Evolutionary conservation across 1,140 invertebrate genomes (phyloP), one percentile per base, ranked within the genome.

Genomic region (Lysiphlebus fabarum): DNA sequence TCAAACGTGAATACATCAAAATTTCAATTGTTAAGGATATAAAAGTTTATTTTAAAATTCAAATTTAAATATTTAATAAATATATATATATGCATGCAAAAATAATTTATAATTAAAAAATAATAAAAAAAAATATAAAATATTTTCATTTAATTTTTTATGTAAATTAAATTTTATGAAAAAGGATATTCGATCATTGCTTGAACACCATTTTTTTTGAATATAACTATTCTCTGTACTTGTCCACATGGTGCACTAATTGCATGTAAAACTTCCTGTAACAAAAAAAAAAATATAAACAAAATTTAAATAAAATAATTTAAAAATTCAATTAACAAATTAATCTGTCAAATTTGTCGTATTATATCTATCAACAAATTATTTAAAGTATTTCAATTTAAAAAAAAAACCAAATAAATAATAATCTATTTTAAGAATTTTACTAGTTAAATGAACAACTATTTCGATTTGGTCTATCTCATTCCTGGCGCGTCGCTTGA

Each of bases 151-250:
- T 6, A 8, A 49, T 17, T 11, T 48, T 56, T 43, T 33, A 4
- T 41, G 6, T 4, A n/a, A 8, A 34, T 33, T 12, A 47, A 36
- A 26, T 26, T 51, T 53, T 58, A 71, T 82, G 78, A 73, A 78
- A 90, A 92, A 93, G 91, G 91, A 93, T 93, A 97, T 93, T 99
- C 96, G 70, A 99, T 95, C 92, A 99, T 96, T 54, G 95, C 95
- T 80, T 99, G 96, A 6, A 99, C 92, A 56, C 94, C 95, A 79
- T 97, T 96, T 82, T 99, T 98, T 85, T 96, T 96, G 82, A 99
- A 98, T 69, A 99, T 96, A 53, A 99, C 96, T 81, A 99, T 98
- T 67, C 96, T 87, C 64, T 93, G 86, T n/a, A 99, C 96, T 76
- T 95, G 90, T 36, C 96, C 96, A 82, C 93, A 92, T 56, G 93